Percentiles rank a stretch among this genome's conserved stretches.
These are phyloP conservation scores for Daphoenositta chrysoptera DNA, from an alignment of 2,113 vertebrate species.

Conservation along the genomic window DNA sequence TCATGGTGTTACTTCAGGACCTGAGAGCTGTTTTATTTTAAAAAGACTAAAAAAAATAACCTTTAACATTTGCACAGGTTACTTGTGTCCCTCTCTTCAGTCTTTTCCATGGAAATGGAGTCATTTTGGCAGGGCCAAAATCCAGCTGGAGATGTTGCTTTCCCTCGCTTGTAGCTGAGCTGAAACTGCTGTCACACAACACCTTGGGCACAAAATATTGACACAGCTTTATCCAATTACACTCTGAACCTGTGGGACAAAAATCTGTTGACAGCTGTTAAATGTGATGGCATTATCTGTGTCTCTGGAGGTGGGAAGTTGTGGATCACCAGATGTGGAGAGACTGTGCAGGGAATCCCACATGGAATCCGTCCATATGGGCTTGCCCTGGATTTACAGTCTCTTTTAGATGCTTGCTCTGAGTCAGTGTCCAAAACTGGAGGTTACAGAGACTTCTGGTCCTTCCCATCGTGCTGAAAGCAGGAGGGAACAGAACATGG, in stretches of 20 bases:
- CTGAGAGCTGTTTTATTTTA: neutral
- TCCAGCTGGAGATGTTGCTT: neutral
- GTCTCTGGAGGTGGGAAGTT: neutral
- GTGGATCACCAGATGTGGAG: constrained; percentile 2
- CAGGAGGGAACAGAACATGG: neutral
- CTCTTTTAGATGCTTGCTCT: neutral
- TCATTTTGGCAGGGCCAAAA: neutral
- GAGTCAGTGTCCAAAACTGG: neutral
- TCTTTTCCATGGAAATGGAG: neutral
- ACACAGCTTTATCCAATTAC: constrained; percentile 5
- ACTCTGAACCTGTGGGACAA: neutral
- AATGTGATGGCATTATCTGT: constrained; percentile 20
- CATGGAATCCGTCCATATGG: neutral
- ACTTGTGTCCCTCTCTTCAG: neutral
- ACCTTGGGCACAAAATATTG: neutral
- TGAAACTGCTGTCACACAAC: neutral
- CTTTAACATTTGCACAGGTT: neutral
- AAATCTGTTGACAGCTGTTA: neutral
- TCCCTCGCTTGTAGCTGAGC: neutral
- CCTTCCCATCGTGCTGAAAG: neutral
- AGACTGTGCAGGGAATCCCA: neutral
- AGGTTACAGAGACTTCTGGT: neutral
- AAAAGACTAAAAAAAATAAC: neutral
- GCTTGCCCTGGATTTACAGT: neutral
- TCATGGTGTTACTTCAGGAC: neutral